Evolutionary conservation across 2,888 invertebrate genomes (phyloP).

Genomic region (Heliconius cydno): DNA sequence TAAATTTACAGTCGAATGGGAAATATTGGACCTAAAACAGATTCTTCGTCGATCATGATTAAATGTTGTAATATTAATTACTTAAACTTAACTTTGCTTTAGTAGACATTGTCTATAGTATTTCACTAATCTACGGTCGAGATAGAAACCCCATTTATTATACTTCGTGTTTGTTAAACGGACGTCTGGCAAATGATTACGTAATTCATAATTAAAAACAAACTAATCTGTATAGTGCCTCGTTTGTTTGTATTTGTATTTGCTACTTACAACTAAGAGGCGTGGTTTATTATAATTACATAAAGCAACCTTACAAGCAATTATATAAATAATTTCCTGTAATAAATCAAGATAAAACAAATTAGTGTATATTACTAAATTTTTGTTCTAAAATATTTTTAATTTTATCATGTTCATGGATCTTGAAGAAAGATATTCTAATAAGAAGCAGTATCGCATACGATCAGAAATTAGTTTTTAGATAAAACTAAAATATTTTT

Average conservation of each 20-base stretch:
- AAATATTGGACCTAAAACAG: background rate
- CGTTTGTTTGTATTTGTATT: constrained; percentile 32
- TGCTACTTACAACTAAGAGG: constrained; percentile 36
- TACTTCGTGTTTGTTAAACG: constrained; percentile 20
- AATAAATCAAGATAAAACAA: constrained; percentile 33
- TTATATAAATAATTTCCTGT: constrained; percentile 42
- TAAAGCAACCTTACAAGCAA: constrained; percentile 32
- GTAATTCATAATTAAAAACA: constrained; percentile 43
- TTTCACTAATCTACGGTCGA: constrained; percentile 14
- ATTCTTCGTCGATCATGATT: background rate
- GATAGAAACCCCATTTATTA: constrained; percentile 14
- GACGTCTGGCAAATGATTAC: constrained; percentile 32
- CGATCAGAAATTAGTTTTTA: no score
- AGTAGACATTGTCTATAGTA: constrained; percentile 5
- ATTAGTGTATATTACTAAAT: constrained; percentile 8
- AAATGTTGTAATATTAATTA: background rate
- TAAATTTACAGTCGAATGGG: no score
- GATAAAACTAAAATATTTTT: no score
- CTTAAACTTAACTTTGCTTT: background rate
- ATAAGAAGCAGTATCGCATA: no score
- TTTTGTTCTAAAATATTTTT: constrained; percentile 9
- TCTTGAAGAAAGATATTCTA: no score
- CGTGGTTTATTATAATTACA: constrained; percentile 41
- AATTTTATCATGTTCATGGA: background rate
- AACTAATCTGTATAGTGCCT: constrained; percentile 40